A percentile compares a stretch with the other conserved stretches of the same genome.
phyloP scores from a whole-genome alignment of 2,113 vertebrate species.

The Vulpes ferrilata region DNA sequence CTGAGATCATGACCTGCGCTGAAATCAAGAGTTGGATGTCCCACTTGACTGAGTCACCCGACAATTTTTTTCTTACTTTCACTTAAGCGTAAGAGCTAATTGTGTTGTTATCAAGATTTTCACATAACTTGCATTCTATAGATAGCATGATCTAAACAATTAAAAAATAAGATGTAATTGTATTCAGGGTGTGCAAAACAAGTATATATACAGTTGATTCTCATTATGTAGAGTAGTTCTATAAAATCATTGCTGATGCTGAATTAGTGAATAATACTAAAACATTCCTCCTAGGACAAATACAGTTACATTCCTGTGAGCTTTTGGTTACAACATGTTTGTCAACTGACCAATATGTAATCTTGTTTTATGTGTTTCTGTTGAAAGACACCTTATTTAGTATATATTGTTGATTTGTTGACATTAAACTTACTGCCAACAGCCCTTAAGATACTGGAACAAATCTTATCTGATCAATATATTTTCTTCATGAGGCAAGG shows the following conservation, averaged over 20 bases:
- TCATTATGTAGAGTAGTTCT: background rate
- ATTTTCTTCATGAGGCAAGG: background rate
- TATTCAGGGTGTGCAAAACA: background rate
- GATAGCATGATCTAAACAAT: background rate
- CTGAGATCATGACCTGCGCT: too few relatives aligned
- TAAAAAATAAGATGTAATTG: background rate
- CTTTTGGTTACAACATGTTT: background rate
- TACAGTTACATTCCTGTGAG: background rate
- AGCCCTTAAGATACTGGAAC: background rate
- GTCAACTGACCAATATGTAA: background rate
- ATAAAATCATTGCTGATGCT: background rate
- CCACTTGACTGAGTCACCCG: too few relatives aligned
- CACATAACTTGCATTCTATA: background rate
- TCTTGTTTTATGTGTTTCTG: background rate
- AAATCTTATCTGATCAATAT: background rate
- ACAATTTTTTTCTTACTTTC: constrained; percentile 9
- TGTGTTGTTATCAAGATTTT: background rate
- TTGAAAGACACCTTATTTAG: background rate
- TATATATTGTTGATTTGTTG: background rate
- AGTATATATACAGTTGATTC: background rate
- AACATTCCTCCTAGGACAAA: background rate
- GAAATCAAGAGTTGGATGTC: too few relatives aligned
- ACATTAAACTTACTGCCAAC: background rate
- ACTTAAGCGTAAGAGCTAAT: background rate
- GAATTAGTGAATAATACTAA: background rate